Percentiles rank a stretch among this genome's conserved stretches.
Conservation (phyloP, 1,140 invertebrate species). For the Mylabris phalerata region DNA sequence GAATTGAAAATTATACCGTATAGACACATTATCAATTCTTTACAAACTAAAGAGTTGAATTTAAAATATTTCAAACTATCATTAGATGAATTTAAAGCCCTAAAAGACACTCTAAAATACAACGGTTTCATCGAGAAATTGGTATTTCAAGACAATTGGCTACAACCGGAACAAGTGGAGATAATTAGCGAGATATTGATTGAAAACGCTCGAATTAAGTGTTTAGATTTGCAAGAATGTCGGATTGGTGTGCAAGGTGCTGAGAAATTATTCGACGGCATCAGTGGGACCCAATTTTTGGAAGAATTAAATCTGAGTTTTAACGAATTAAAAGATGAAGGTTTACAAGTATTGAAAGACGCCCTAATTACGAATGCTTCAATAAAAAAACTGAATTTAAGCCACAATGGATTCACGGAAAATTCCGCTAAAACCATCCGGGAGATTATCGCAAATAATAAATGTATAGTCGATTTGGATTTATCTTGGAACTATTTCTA, state of each 20-base stretch:
- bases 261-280: slow-evolving; percentile 30
- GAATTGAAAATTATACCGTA: slow-evolving; percentile 42
- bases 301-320: slow-evolving; percentile 38
- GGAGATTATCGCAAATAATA: slow-evolving; percentile 39
- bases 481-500: slow-evolving; percentile 45
- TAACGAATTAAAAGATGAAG: slow-evolving; percentile 41
- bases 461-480: slow-evolving; percentile 42
- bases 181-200: slow-evolving; percentile 42
- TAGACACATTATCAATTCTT: slow-evolving; percentile 36
- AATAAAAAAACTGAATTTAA: slow-evolving; percentile 39
- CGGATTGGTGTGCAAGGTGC: slow-evolving; percentile 40
- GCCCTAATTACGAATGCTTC: slow-evolving; percentile 35
- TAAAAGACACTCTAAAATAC: slow-evolving; percentile 36
- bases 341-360: slow-evolving; percentile 34
- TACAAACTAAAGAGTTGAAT: slow-evolving; percentile 39
- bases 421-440: slow-evolving; percentile 34
- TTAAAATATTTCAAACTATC: slow-evolving; percentile 44
- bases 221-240: slow-evolving; percentile 43
- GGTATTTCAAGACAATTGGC: slow-evolving; percentile 42
- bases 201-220: slow-evolving; percentile 37
- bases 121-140: slow-evolving; percentile 41
- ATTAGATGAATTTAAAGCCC: slow-evolving; percentile 39
- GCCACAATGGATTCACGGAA: slow-evolving; percentile 41
- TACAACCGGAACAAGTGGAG: slow-evolving; percentile 40
- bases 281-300: slow-evolving; percentile 34